Percentiles rank a stretch among this genome's conserved stretches.
These are phyloP conservation scores for Potamarius usumacintae DNA, from an alignment of 2,113 vertebrate species.

Conservation along the genomic window DNA sequence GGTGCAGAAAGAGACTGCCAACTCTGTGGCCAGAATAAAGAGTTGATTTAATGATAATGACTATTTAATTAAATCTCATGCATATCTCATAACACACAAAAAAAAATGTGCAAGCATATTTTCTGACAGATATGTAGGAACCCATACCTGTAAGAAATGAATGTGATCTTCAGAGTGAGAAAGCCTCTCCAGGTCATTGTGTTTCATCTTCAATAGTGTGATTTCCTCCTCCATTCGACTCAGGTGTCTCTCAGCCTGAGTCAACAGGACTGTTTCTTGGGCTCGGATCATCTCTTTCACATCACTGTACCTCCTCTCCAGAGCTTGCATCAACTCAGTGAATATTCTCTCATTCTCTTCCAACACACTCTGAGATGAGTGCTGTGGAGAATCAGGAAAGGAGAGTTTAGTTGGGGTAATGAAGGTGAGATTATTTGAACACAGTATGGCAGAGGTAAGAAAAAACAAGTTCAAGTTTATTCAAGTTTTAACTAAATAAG, in stretches of 20 bases:
- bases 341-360: conserved; percentile 76
- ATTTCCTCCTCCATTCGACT: conserved; percentile 73
- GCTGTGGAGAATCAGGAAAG: conserved; percentile 53
- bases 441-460: not conserved
- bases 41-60: conserved; percentile 1
- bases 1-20: conserved; percentile 75
- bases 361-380: conserved; percentile 66
- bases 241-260: conserved; percentile 62
- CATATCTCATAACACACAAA: not conserved
- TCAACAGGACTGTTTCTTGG: conserved; percentile 65
- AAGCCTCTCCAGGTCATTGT: conserved; percentile 73
- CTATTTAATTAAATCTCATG: not conserved
- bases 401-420: not conserved
- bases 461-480: not conserved
- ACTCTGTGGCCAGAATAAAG: conserved; percentile 56
- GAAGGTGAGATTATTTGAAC: too few relatives aligned
- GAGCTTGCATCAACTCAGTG: conserved; percentile 68
- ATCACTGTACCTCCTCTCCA: conserved; percentile 71
- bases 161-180: conserved; percentile 78
- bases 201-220: conserved; percentile 71
- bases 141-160: conserved; percentile 73
- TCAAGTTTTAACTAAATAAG: too few relatives aligned
- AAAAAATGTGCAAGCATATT: not conserved
- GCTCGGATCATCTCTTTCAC: conserved; percentile 71
- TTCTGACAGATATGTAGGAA: not conserved